These are phyloP conservation scores for Urocolius indicus DNA, from an alignment of 2,113 vertebrate species.

Conservation along the genomic window DNA sequence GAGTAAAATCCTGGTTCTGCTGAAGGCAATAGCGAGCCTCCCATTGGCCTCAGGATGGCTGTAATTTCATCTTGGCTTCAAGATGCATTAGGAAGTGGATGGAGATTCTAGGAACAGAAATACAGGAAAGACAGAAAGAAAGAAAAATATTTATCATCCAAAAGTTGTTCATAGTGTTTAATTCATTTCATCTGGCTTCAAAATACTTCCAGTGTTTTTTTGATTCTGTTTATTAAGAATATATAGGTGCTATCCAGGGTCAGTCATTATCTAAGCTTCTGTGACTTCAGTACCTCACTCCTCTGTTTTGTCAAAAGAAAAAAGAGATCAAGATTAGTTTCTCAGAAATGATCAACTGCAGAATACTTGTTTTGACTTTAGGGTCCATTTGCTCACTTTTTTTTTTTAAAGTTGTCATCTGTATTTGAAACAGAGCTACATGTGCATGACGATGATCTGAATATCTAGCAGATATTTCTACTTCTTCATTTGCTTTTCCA, in stretches of 20 bases:
- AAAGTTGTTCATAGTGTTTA: neutral
- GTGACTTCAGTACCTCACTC: neutral
- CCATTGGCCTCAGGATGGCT: neutral
- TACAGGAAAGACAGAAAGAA: neutral
- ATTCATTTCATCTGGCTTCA: neutral
- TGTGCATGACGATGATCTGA: neutral
- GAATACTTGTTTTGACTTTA: neutral
- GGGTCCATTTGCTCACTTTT: too few species aligned
- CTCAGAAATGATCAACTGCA: neutral
- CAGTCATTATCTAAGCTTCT: neutral
- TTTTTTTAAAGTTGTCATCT: neutral
- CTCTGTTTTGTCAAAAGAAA: neutral
- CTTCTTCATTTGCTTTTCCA: neutral
- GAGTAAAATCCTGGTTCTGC: neutral
- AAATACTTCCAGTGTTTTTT: neutral
- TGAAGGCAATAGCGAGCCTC: neutral
- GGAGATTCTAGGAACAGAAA: constrained; percentile 1
- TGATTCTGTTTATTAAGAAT: neutral
- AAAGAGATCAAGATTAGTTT: neutral
- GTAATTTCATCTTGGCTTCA: constrained; percentile 21
- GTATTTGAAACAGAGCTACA: neutral
- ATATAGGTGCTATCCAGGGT: neutral
- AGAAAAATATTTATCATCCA: neutral
- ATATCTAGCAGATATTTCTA: neutral
- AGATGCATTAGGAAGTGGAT: neutral